phyloP scores from a whole-genome alignment of 2,888 invertebrate species.

The Xestia ashworthii region DNA sequence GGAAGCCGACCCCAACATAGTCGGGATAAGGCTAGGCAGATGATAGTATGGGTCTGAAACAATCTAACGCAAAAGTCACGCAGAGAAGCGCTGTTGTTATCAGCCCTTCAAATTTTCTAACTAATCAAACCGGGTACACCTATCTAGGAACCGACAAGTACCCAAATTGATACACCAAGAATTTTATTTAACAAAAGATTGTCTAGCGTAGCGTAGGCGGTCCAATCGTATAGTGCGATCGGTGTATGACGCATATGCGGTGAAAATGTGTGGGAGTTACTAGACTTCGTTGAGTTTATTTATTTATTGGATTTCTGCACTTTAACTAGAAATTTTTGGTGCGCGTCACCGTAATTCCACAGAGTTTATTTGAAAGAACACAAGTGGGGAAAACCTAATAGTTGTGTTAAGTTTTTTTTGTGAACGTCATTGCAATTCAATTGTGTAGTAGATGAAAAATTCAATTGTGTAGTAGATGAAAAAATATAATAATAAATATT shows the following conservation, averaged over 20 bases:
- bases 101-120: not conserved
- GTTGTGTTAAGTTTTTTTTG: not conserved
- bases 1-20: too few relatives aligned
- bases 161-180: not conserved
- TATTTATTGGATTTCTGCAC: slow-evolving; percentile 4
- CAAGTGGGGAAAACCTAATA: not conserved
- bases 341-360: not conserved
- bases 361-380: not conserved
- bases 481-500: not conserved
- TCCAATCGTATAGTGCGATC: slow-evolving; percentile 2
- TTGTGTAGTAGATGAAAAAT: not conserved
- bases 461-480: not conserved
- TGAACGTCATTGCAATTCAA: not conserved
- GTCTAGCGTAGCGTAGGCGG: slow-evolving; percentile 8
- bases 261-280: slow-evolving; percentile 5
- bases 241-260: slow-evolving; percentile 26
- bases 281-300: slow-evolving; percentile 13
- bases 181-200: not conserved
- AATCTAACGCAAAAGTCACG: not conserved
- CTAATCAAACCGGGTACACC: not conserved
- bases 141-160: not conserved
- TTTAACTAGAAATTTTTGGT: not conserved
- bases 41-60: not conserved
- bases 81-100: not conserved
- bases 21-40: too few relatives aligned